Percentiles rank a stretch among this genome's conserved stretches.
These are phyloP conservation scores for Sisyra terminalis DNA, from an alignment of 2,888 invertebrate species.

Conservation along the genomic window DNA sequence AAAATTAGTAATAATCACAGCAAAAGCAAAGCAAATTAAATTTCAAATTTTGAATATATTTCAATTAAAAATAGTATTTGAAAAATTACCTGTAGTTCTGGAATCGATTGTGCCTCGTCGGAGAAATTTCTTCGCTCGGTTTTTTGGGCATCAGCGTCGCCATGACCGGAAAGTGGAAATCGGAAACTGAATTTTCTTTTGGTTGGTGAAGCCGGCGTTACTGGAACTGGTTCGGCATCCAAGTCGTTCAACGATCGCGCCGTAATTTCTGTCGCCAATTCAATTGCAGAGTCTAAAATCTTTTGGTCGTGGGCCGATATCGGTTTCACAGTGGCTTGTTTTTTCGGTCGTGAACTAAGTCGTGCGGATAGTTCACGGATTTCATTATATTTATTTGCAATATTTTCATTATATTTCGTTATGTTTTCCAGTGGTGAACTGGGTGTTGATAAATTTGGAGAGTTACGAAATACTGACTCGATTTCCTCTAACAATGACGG, in stretches of 20 bases:
- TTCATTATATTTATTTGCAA: constrained; percentile 54
- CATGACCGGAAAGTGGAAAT: constrained; percentile 36
- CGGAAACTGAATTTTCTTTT: constrained; percentile 68
- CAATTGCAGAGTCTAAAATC: constrained; percentile 82
- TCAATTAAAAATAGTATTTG: too few relatives aligned
- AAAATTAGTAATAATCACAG: neutral
- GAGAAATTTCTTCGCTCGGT: constrained; percentile 72
- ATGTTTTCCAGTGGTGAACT: constrained; percentile 21
- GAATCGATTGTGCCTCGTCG: constrained; percentile 71
- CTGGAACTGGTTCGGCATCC: constrained; percentile 31
- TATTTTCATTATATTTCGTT: constrained; percentile 16
- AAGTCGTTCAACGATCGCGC: constrained; percentile 48
- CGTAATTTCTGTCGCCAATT: constrained; percentile 83
- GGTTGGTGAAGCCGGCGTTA: constrained; percentile 44
- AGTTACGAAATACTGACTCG: constrained; percentile 67
- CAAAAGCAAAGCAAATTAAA: too few relatives aligned
- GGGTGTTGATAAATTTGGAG: constrained; percentile 19
- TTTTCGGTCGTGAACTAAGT: constrained; percentile 14
- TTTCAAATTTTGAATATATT: too few relatives aligned
- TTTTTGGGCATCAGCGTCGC: constrained; percentile 37
- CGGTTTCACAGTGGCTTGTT: constrained; percentile 54
- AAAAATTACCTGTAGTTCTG: constrained; percentile 75
- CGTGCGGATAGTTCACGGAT: constrained; percentile 41
- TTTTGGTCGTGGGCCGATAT: constrained; percentile 88
- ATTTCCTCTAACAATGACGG: constrained; percentile 82